Base-by-base conservation (phyloP, 2,888 invertebrate genomes). In the Andrena trimmerana region DNA sequence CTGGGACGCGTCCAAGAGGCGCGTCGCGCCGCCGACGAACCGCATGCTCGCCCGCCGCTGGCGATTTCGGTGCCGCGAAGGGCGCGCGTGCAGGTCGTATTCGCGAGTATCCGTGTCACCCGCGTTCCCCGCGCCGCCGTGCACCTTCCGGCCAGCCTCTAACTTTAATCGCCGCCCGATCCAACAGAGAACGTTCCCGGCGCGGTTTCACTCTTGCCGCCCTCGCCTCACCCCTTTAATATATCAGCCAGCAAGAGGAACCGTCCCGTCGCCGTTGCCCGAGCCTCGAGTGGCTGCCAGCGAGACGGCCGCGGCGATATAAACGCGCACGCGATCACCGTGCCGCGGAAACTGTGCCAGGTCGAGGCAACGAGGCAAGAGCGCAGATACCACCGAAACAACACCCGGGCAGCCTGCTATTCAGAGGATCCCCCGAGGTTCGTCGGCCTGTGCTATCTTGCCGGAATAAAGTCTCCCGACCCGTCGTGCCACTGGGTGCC, bases 351-450 rank as follows among this genome's bases (percentile, higher is more conserved):
- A 74, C 60, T 62, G 31, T 75, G 33, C 42, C 59, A 50, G 65
- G 48, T 59, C 78, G 48, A 69, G 52, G 4, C 42, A 74, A 6
- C 62, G 13, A 71, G 77, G 65, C 27, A 65, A 59, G 60, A 81
- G 31, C 7, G 31, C 68, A 60, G 54, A 76, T 65, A 72, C 5
- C 65, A 36, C 52, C 57, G 75, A 74, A 74, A 82, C 74, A 79
- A 42, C 59, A 33, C 68, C 52, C 57, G 36, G 10, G 27, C n/a
- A 42, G 59, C 31, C 60, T 73, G 42, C 72, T 83, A 73, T 83
- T 83, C 76, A 81, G 72, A 75, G 63, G 73, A 83, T 83, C 75
- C 65, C 76, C 62, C 84, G 74, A 31, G 78, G 52, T 78, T 54
- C 75, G 33, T 68, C 54, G 74, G 62, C 42, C n/a, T 36, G 4